A percentile compares a stretch with the other conserved stretches of the same genome.
Conservation (phyloP, 2,797 vertebrate species). For the Semaprochilodus insignis region DNA sequence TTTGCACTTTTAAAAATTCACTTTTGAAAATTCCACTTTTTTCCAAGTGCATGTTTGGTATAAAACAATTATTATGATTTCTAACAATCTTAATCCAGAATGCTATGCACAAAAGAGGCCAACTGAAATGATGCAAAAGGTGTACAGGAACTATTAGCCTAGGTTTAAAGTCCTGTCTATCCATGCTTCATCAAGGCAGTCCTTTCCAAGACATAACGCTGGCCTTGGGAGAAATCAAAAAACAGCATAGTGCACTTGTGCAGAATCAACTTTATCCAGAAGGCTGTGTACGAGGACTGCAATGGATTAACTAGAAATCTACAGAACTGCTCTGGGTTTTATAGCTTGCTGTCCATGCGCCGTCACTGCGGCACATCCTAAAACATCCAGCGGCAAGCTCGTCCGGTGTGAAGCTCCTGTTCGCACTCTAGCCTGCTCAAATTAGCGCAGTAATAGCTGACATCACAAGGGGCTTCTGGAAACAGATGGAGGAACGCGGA, state of each 20-base stretch:
- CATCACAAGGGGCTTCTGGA: constrained; percentile 63
- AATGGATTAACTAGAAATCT: neutral
- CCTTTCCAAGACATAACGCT: neutral
- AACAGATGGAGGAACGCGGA: constrained; percentile 43
- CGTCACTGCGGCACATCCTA: constrained; percentile 13
- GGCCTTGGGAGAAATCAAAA: constrained; percentile 1
- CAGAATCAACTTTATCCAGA: neutral
- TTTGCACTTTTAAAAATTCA: too few species aligned
- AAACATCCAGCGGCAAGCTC: constrained; percentile 28
- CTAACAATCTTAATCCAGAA: too few species aligned
- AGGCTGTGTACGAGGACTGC: neutral
- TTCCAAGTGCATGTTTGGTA: too few species aligned
- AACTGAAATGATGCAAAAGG: neutral
- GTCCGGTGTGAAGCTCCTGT: constrained; percentile 39
- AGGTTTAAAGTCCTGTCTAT: constrained; percentile 11
- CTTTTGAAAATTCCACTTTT: too few species aligned
- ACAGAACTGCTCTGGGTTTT: neutral
- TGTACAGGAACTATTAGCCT: too few species aligned
- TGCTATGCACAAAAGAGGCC: too few species aligned
- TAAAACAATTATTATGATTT: too few species aligned
- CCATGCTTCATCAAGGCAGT: neutral
- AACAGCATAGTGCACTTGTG: neutral
- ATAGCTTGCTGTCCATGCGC: constrained; percentile 6
- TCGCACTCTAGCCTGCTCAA: constrained; percentile 54
- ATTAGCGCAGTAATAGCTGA: constrained; percentile 69